A percentile compares a stretch with the other conserved stretches of the same genome.
These are phyloP conservation scores for Ceratina calcarata DNA, from an alignment of 1,140 invertebrate species.

Conservation along the genomic window DNA sequence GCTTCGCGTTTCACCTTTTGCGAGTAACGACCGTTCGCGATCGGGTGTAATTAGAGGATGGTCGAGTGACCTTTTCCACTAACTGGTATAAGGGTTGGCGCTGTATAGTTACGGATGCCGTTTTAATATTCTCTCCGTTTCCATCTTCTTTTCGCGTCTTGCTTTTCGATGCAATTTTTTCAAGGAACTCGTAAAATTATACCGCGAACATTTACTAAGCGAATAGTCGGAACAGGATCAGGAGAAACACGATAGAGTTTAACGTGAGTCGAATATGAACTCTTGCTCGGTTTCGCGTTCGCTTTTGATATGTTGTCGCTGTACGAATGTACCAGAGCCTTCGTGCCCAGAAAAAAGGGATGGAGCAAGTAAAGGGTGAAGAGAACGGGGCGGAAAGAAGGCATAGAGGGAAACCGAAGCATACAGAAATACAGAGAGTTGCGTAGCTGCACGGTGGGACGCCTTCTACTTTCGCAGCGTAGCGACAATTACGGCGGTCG, in stretches of 20 bases:
- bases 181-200: background rate
- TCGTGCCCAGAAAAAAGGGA: background rate
- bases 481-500: slow-evolving; percentile 64
- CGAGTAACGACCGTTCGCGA: background rate
- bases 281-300: background rate
- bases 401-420: background rate
- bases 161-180: background rate
- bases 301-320: slow-evolving; percentile 15
- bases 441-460: background rate
- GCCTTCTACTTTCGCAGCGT: slow-evolving; percentile 57
- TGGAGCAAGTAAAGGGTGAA: background rate
- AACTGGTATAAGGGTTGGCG: background rate
- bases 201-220: background rate
- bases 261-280: too few relatives aligned
- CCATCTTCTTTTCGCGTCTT: background rate
- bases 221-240: too few relatives aligned
- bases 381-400: too few relatives aligned
- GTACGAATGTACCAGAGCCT: slow-evolving; percentile 11
- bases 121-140: background rate
- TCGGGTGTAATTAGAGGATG: background rate
- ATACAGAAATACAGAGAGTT: too few relatives aligned
- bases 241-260: too few relatives aligned
- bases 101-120: too few relatives aligned
- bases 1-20: background rate
- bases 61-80: background rate